Evolutionary conservation across 2,113 vertebrate species (phyloP), one percentile per base, ranked within the genome.

Genomic region (Camarhynchus parvulus): DNA sequence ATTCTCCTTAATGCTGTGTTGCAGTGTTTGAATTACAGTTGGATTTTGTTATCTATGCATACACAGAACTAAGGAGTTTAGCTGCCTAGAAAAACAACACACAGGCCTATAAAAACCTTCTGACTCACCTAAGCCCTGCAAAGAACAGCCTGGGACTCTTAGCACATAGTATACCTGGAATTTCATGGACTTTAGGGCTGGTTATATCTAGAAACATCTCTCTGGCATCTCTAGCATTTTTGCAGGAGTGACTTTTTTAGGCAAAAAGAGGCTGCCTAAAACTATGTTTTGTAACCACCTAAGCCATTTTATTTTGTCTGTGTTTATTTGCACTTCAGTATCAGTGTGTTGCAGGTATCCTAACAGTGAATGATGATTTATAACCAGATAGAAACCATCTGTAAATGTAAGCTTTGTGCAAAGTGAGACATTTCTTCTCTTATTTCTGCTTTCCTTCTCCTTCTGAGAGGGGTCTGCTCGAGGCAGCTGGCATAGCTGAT

Each of bases 1-100:
- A 94, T 93, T 84, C 83, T 55, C 13, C 7, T 81, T 95, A 95
- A 79, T 86, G 64, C 74, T 53, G 7, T 58, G 50, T 83, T 50
- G 55, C 9, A 7, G 33, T 59, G 44, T 83, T 96, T 80, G 86
- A 97, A 90, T 96, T 81, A 56, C 87, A 80, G 96, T 97, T 94
- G 94, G 46, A 93, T 85, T 97, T 95, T 94, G 15, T 87, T 93
- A 64, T 89, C 81, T 96, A 21, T 90, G 67, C 84, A 44, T 52
- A 30, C 46, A 22, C 21, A 84, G 86, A 89, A 39, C 72, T 58
- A 31, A 55, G 58, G 70, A 89, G 35, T 96, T 82, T 80, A 94
- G 35, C 50, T 86, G 63, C 82, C 52, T 94, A 23, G n/a, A 58
- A 67, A 52, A 44, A 74, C 28, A 87, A 56, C 27, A 15, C 2